Evolutionary conservation across 2,113 vertebrate species (phyloP), one percentile per base, ranked within the genome.

Genomic region (Xiphias gladius): DNA sequence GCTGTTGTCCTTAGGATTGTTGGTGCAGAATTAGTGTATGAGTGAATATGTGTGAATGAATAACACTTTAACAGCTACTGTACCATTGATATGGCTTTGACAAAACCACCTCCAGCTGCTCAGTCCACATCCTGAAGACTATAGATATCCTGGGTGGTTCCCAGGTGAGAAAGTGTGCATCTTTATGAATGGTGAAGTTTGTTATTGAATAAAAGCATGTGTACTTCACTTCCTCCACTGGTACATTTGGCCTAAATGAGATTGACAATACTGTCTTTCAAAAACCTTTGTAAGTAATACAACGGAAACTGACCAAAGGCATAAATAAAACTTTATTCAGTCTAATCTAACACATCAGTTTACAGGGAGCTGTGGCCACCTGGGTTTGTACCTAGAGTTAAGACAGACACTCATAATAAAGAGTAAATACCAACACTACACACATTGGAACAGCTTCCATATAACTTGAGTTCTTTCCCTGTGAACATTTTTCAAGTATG

Each of bases 121-220:
- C 54, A 24, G 22, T 26, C 32, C 43, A 24, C 65, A 35, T 57
- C 39, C 32, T 41, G n/a, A 61, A 74, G 54, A 41, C 41, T n/a
- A 24, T 30, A 81, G 2, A 37, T 66, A 48, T 72, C 37, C 22
- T 22, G 26, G 46, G 59, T 35, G 17, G 37, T 55, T 76, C 58
- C n/a, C 59, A 71, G 67, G 67, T 71, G 24, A n/a, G 20, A 22
- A 22, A 6, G 13, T 26, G 16, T 26, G 32, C 7, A 10, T 48
- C 5, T 61, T 37, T 43, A 22, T 54, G 46, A 63, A 70, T 76
- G 22, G 55, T 65, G 35, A 69, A 71, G 12, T 57, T 71, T 55
- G 22, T 17, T 58, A 12, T 1, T 3, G 12, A 55, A 55, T 48
- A 76, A 70, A 82, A 39, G 22, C 55, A 70, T 28, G 30, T 24